Conservation (phyloP, 2,888 invertebrate species). For the Drosophila atripex region DNA sequence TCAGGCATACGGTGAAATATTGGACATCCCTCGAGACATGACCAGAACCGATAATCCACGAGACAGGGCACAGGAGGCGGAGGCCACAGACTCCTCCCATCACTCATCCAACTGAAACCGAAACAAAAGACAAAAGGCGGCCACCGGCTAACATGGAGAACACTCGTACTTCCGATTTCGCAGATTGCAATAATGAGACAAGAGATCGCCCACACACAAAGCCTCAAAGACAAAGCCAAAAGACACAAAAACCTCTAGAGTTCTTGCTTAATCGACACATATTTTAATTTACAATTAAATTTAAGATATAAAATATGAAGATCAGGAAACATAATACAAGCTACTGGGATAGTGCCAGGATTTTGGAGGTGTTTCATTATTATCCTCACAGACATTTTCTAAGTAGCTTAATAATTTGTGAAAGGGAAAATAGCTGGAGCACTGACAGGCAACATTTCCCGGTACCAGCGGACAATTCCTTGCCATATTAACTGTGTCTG, state of each 20-base stretch:
- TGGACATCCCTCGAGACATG: conserved; percentile 62
- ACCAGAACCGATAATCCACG: conserved; percentile 30
- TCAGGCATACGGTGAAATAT: conserved; percentile 53
- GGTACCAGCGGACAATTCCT: background rate
- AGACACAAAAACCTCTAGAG: background rate
- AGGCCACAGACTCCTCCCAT: conserved; percentile 26
- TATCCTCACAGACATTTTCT: background rate
- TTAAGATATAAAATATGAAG: background rate
- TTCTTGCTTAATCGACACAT: too few relatives aligned
- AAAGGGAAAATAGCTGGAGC: background rate
- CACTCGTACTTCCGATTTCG: conserved; percentile 39
- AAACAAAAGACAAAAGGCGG: conserved; percentile 55
- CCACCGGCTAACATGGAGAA: conserved; percentile 29
- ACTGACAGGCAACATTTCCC: background rate
- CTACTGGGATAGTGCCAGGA: background rate
- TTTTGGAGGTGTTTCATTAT: background rate
- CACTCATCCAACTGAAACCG: conserved; percentile 31
- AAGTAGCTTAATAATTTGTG: background rate
- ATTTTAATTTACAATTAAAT: too few relatives aligned
- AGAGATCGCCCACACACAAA: conserved; percentile 22
- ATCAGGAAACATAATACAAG: conserved; percentile 7
- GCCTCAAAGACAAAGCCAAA: conserved; percentile 20
- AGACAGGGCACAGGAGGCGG: conserved; percentile 12
- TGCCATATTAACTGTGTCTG: background rate
- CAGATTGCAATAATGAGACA: background rate